These are phyloP conservation scores for Regulus satrapa DNA, from an alignment of 2,113 vertebrate genomes.

Conservation along the genomic window DNA sequence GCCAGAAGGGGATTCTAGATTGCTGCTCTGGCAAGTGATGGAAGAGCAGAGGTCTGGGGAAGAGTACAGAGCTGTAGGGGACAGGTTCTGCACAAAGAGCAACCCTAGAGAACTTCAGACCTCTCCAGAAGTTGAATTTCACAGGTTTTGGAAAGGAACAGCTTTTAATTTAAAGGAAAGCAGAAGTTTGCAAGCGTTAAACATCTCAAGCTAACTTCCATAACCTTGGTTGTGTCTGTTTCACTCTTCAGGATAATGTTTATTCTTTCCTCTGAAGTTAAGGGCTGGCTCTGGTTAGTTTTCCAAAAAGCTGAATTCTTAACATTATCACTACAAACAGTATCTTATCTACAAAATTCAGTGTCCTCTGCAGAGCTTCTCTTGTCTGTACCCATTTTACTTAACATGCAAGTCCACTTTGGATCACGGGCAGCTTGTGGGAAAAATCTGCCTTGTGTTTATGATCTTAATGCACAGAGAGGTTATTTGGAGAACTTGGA, in stretches of 20 bases:
- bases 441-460: not conserved
- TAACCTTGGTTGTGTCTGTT: not conserved
- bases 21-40: not conserved
- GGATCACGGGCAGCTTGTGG: not conserved
- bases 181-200: not conserved
- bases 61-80: accelerated
- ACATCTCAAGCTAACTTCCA: not conserved
- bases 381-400: not conserved
- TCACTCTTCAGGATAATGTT: not conserved
- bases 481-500: not conserved
- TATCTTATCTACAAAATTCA: too few relatives aligned
- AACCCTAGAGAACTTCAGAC: not conserved
- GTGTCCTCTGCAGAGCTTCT: not conserved
- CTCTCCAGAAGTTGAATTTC: not conserved
- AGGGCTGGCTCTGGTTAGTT: not conserved
- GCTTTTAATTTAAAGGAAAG: not conserved
- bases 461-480: not conserved
- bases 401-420: accelerated
- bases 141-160: not conserved
- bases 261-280: not conserved
- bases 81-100: not conserved
- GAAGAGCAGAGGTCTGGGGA: not conserved
- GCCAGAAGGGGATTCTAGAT: not conserved
- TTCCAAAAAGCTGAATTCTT: not conserved
- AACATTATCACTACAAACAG: not conserved